Percentiles rank a stretch among this genome's conserved stretches.
Evolutionary conservation across 1,140 invertebrate species (phyloP).

Genomic region (Cecropterus lyciades): DNA sequence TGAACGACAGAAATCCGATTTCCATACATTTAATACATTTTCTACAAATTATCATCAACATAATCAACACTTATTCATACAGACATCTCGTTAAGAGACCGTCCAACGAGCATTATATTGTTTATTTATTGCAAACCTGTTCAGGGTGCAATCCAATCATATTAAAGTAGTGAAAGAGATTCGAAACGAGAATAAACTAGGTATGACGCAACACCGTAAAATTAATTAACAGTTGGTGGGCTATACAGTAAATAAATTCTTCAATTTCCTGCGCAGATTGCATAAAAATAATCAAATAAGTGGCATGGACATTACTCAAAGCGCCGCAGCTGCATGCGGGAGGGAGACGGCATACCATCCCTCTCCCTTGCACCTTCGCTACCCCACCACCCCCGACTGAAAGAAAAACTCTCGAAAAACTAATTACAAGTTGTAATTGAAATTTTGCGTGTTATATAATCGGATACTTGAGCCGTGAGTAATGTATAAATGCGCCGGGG

Average conservation of each 20-base stretch:
- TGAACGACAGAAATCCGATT: no score
- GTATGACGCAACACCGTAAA: conserved; percentile 62
- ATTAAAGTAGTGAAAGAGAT: conserved; percentile 38
- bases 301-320: conserved; percentile 80
- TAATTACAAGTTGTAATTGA: conserved; percentile 86
- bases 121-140: conserved; percentile 10
- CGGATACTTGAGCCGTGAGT: conserved; percentile 84
- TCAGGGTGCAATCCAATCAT: conserved; percentile 15
- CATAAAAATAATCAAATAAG: conserved; percentile 84
- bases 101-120: background rate
- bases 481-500: conserved; percentile 80
- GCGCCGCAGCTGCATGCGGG: conserved; percentile 60
- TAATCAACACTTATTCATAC: background rate
- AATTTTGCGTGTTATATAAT: conserved; percentile 86
- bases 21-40: no score
- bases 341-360: conserved; percentile 43
- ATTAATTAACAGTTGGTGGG: conserved; percentile 76
- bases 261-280: conserved; percentile 80
- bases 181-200: conserved; percentile 44
- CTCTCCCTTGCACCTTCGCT: conserved; percentile 52
- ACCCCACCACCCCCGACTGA: conserved; percentile 75
- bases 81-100: background rate
- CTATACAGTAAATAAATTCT: conserved; percentile 75
- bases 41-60: no score
- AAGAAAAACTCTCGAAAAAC: conserved; percentile 85